Conservation (phyloP, 2,113 vertebrate species). For the Lamprologus tigripictilis region DNA sequence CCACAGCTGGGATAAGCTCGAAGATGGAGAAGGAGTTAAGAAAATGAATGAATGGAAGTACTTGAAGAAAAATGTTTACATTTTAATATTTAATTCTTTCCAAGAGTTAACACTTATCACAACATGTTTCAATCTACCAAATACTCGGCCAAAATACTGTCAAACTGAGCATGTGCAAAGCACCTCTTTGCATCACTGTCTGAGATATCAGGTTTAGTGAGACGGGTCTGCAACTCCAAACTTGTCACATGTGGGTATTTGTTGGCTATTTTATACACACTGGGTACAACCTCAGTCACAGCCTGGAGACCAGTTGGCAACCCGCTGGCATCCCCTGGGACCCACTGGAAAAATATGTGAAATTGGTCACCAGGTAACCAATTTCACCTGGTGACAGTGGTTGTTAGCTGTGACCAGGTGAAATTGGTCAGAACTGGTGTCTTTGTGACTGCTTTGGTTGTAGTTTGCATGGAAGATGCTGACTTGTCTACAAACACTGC, state of each 20-base stretch:
- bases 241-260: neutral
- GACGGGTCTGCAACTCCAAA: neutral
- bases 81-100: neutral
- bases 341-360: neutral
- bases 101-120: neutral
- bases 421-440: neutral
- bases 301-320: neutral
- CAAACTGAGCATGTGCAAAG: neutral
- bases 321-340: neutral
- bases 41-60: neutral
- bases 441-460: neutral
- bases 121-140: neutral
- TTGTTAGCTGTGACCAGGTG: neutral
- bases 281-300: neutral
- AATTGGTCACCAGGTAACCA: too few species aligned
- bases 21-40: neutral
- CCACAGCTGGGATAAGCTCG: neutral
- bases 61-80: neutral
- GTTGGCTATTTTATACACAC: neutral
- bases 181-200: neutral
- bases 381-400: too few species aligned
- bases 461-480: neutral
- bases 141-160: neutral
- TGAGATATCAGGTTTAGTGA: neutral
- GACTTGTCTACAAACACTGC: neutral